Evolutionary conservation across 2,797 vertebrate genomes (phyloP).

Genomic region (Pseudochaenichthys georgianus): DNA sequence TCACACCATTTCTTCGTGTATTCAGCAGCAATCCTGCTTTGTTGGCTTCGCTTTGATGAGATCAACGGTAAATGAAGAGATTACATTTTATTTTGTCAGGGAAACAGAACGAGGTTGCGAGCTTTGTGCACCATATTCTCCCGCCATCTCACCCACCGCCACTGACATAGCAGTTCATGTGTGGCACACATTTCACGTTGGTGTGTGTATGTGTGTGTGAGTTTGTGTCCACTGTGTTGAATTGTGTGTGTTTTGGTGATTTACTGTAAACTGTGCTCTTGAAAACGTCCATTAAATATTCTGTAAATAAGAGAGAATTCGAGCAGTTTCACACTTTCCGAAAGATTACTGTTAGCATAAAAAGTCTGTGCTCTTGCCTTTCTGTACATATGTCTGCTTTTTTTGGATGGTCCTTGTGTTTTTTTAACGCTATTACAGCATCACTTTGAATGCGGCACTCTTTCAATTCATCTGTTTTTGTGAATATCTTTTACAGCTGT

Average conservation of each 20-base stretch:
- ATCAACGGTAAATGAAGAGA: slow-evolving; percentile 56
- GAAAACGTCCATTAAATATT: neutral
- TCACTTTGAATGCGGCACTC: slow-evolving; percentile 25
- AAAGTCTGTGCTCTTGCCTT: slow-evolving; percentile 20
- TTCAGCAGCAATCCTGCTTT: slow-evolving; percentile 61
- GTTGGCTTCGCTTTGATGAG: slow-evolving; percentile 67
- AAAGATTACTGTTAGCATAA: neutral
- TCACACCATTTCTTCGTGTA: slow-evolving; percentile 50
- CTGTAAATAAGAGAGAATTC: neutral
- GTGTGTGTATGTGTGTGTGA: slow-evolving; percentile 35
- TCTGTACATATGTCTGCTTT: slow-evolving; percentile 49
- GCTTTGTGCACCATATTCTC: slow-evolving; percentile 56
- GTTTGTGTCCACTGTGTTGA: slow-evolving; percentile 38
- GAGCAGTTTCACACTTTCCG: neutral
- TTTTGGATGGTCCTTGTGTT: slow-evolving; percentile 20
- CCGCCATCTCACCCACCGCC: slow-evolving; percentile 46
- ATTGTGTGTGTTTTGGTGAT: slow-evolving; percentile 18
- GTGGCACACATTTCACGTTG: slow-evolving; percentile 22
- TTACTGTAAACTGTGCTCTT: slow-evolving; percentile 6
- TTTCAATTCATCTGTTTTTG: slow-evolving; percentile 6
- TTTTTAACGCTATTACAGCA: slow-evolving; percentile 23
- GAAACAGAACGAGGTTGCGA: slow-evolving; percentile 26
- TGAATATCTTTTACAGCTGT: slow-evolving; percentile 1
- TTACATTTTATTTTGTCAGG: slow-evolving; percentile 25
- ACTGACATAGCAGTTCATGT: slow-evolving; percentile 23